A percentile compares a stretch with the other conserved stretches of the same genome.
Evolutionary conservation across 1,140 invertebrate species (phyloP).

Genomic region (Potamilus streckersoni): DNA sequence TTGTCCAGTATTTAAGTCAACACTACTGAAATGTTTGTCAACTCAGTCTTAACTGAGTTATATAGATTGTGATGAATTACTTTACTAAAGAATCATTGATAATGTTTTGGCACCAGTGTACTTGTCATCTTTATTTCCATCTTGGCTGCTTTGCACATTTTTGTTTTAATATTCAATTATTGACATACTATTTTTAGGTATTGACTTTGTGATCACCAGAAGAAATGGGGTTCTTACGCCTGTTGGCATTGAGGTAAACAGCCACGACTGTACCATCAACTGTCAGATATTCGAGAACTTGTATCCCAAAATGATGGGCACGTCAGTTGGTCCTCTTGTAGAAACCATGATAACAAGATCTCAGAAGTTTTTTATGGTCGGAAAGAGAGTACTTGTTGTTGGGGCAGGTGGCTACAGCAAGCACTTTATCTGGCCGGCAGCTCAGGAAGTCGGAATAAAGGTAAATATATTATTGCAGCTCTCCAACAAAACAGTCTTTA

Average conservation of each 20-base stretch:
- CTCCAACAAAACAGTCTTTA: no score
- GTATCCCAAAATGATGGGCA: no score
- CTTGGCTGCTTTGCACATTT: no score
- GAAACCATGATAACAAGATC: slow-evolving; percentile 37
- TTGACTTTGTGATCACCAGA: slow-evolving; percentile 35
- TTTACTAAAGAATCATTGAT: no score
- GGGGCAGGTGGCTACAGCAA: slow-evolving; percentile 40
- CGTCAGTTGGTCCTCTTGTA: slow-evolving; percentile 15
- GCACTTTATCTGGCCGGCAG: slow-evolving; percentile 29
- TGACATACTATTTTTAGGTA: slow-evolving; percentile 20
- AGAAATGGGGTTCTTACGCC: slow-evolving; percentile 17
- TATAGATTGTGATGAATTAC: no score
- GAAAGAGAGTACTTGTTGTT: slow-evolving; percentile 32
- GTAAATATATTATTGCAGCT: slow-evolving; percentile 18
- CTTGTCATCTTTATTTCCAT: no score
- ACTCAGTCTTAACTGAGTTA: no score
- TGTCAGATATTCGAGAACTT: slow-evolving; percentile 42
- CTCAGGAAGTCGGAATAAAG: slow-evolving; percentile 37
- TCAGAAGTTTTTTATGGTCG: slow-evolving; percentile 26
- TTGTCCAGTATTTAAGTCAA: no score
- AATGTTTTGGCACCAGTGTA: no score
- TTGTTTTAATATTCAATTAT: background rate
- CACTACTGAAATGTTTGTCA: no score
- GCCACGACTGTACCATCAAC: slow-evolving; percentile 48
- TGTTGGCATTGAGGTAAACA: slow-evolving; percentile 41